Percentiles rank a stretch among this genome's conserved stretches.
These are phyloP conservation scores for Synergus itoensis DNA, from an alignment of 2,888 invertebrate genomes.

Conservation along the genomic window DNA sequence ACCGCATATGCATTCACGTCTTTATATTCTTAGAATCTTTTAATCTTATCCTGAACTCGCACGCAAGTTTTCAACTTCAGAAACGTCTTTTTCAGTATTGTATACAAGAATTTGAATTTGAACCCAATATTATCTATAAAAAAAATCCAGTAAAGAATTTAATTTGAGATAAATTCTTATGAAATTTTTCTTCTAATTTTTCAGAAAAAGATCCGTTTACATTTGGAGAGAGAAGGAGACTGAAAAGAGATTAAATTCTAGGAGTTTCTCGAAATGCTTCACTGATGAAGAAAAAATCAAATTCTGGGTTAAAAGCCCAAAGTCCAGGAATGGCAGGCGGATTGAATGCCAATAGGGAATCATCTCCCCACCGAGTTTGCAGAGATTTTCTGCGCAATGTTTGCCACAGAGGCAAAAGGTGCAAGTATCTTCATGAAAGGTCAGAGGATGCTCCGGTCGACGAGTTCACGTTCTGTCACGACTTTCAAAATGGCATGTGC, in stretches of 20 bases:
- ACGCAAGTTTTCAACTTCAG: neutral
- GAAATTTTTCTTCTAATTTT: neutral
- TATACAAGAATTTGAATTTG: too few relatives aligned
- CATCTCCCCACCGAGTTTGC: constrained; percentile 77
- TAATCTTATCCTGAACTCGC: neutral
- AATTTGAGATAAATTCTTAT: neutral
- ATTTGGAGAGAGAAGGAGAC: neutral
- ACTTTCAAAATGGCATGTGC: constrained; percentile 87
- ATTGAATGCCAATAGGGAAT: constrained; percentile 62
- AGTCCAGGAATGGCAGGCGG: constrained; percentile 64
- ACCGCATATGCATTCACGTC: constrained; percentile 1
- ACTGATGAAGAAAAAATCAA: constrained; percentile 8
- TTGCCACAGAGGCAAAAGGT: constrained; percentile 80
- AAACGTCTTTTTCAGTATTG: neutral
- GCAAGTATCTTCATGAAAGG: constrained; percentile 80
- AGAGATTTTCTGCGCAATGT: constrained; percentile 81
- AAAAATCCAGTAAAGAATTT: neutral
- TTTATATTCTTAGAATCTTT: constrained; percentile 14
- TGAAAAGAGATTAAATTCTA: neutral
- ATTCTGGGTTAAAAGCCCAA: neutral
- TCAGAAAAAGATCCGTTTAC: neutral
- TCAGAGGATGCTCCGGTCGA: constrained; percentile 74
- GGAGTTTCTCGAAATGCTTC: neutral
- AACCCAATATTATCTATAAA: too few relatives aligned
- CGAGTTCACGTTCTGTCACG: constrained; percentile 81